phyloP scores from a whole-genome alignment of 2,888 invertebrate species.

The Tineola bisselliella region DNA sequence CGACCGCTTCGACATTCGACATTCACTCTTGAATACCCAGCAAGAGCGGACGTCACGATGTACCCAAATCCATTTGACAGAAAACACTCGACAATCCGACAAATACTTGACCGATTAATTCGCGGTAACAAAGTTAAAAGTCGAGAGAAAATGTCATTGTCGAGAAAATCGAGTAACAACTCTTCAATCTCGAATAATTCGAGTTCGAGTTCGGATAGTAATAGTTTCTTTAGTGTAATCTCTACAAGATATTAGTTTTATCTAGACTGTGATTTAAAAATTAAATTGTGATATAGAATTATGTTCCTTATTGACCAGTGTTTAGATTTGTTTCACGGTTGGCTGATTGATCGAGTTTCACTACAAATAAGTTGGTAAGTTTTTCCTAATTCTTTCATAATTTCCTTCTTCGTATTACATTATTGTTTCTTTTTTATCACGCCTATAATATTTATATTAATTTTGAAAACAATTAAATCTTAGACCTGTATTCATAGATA shows the following conservation, averaged over 20 bases:
- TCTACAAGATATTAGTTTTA: background rate
- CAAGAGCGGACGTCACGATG: constrained; percentile 42
- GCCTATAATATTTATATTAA: too few species aligned
- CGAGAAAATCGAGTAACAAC: constrained; percentile 36
- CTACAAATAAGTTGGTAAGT: constrained; percentile 1
- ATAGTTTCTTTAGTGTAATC: constrained; percentile 1
- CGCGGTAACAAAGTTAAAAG: constrained; percentile 38
- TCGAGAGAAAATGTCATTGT: constrained; percentile 34
- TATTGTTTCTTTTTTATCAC: too few species aligned
- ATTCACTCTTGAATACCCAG: background rate
- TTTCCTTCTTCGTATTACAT: background rate
- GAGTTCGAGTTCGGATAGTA: background rate
- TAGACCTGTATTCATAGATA: too few species aligned
- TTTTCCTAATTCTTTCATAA: background rate
- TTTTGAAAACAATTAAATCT: too few species aligned
- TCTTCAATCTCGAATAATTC: constrained; percentile 30
- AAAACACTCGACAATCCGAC: constrained; percentile 75
- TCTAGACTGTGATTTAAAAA: too few species aligned
- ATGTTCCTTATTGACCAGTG: background rate
- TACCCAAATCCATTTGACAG: constrained; percentile 76
- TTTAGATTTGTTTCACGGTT: background rate
- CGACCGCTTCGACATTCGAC: background rate
- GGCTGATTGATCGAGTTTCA: background rate
- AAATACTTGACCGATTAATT: constrained; percentile 70
- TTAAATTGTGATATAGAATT: too few species aligned